Base-by-base conservation (phyloP, 2,888 invertebrate genomes). In the Mesorhabditis sp. region DNA sequence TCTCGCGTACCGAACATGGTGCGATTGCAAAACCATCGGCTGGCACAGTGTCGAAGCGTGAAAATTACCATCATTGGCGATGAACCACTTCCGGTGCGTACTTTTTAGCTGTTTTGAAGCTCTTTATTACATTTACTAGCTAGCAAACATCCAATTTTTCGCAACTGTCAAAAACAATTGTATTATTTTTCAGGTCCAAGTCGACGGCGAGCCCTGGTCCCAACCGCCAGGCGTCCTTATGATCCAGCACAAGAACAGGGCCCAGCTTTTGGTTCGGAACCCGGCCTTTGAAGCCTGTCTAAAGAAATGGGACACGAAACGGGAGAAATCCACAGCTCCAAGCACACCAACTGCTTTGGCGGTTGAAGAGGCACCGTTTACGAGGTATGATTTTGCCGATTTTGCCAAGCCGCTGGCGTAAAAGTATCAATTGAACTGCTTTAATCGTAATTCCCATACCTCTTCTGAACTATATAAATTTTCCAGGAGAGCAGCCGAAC, bases 161-260 rank as follows among this genome's bases (percentile, higher is more conserved):
- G n/a, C n/a, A n/a, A n/a, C n/a, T n/a, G n/a, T n/a, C n/a, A n/a
- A n/a, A n/a, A n/a, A n/a, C n/a, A n/a, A n/a, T n/a, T n/a, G n/a
- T n/a, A n/a, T n/a, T n/a, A n/a, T n/a, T n/a, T n/a, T n/a, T n/a
- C n/a, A 43, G 62, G n/a, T 69, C 65, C 93, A 93, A 88, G 95
- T 95, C 62, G 96, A 97, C 86, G 97, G 96, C 0, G 97, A 97
- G 87, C 95, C 96, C 2, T 96, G 96, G 96, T 90, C 95, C 62
- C 96, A 96, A 87, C 94, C 94, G 0, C 95, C 97, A 0, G 96
- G 96, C 58, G 93, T 94, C 86, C 94, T 97, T 79, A 90, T 94
- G 70, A 95, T 97, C 79, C 91, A 94, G 79, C 96, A 96, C 87
- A 96, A 96, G 88, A 96, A 96, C 88, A 90, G 95, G 68, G 94